Evolutionary conservation across 1,140 invertebrate genomes (phyloP).

Genomic region (Trachymyrmex cornetzi): DNA sequence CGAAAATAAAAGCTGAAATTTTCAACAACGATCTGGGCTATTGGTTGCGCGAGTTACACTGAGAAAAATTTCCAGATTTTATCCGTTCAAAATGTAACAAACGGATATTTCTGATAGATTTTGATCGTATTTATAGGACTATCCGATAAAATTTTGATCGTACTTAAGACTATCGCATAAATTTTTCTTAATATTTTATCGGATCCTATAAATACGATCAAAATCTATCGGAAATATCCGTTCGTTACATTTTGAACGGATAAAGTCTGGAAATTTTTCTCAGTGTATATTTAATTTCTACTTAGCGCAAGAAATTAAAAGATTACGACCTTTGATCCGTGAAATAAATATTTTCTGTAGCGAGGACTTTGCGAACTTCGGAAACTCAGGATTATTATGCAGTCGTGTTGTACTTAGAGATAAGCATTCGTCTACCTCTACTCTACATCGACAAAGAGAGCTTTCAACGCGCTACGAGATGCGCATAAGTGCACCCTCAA

Average conservation of each 20-base stretch:
- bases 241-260: no score
- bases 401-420: background rate
- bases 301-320: background rate
- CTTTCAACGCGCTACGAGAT: background rate
- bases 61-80: no score
- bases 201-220: no score
- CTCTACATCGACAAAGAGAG: background rate
- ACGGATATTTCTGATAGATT: no score
- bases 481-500: background rate
- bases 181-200: no score
- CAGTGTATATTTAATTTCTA: background rate
- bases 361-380: background rate
- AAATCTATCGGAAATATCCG: no score
- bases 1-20: background rate
- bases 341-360: background rate
- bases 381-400: conserved; percentile 1
- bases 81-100: no score
- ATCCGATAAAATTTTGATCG: no score
- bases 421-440: background rate
- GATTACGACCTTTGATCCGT: background rate
- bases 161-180: no score
- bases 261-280: no score
- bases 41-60: background rate
- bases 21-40: background rate
- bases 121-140: no score